Evolutionary conservation across 1,140 invertebrate genomes (phyloP).

Genomic region (Camponotus pennsylvanicus): DNA sequence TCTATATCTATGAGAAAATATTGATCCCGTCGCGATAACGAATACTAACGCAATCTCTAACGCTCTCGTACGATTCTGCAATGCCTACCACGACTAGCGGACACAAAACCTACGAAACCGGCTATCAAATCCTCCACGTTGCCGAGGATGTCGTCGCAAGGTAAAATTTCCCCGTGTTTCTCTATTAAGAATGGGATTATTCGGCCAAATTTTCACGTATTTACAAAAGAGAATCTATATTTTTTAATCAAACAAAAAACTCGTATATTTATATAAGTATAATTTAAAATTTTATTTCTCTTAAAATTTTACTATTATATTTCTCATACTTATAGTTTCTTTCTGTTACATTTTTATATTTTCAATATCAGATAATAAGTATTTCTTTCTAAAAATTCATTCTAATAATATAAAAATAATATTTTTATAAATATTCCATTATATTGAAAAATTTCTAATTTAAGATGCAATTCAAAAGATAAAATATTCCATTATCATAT

Average conservation of each 20-base stretch:
- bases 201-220: background rate
- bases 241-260: background rate
- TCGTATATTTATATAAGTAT: background rate
- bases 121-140: conserved; percentile 97
- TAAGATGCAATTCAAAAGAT: background rate
- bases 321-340: background rate
- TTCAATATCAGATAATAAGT: background rate
- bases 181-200: conserved; percentile 40
- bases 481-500: background rate
- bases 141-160: conserved; percentile 96
- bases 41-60: conserved; percentile 79
- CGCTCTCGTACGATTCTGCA: conserved; percentile 81
- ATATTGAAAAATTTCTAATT: background rate
- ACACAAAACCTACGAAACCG: conserved; percentile 97
- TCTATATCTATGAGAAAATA: background rate
- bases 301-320: background rate
- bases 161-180: conserved; percentile 87
- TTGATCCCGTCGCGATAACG: conserved; percentile 17
- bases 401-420: background rate
- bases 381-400: background rate
- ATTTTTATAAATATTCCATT: background rate
- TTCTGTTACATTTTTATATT: background rate
- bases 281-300: background rate
- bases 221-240: background rate
- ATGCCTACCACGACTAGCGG: conserved; percentile 89